These are phyloP conservation scores for Patella ulyssiponensis DNA, from an alignment of 2,888 invertebrate genomes.

Conservation along the genomic window DNA sequence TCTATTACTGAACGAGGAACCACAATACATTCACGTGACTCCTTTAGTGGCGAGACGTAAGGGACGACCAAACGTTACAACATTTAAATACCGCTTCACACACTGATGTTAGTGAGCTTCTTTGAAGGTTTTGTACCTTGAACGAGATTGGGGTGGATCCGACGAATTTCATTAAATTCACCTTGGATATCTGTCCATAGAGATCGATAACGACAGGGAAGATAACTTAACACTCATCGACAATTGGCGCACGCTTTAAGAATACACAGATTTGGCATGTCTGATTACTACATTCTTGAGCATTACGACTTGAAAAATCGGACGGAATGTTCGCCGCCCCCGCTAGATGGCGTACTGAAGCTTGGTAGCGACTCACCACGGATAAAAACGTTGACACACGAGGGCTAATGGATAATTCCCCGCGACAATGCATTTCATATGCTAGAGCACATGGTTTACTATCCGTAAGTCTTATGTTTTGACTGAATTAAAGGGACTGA, in stretches of 20 bases:
- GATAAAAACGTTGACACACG: slow-evolving; percentile 42
- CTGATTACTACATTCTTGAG: slow-evolving; percentile 33
- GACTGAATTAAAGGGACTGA: slow-evolving; percentile 39
- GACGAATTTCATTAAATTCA: slow-evolving; percentile 43
- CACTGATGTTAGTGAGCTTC: slow-evolving; percentile 43
- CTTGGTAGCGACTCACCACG: slow-evolving; percentile 34
- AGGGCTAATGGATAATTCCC: too few relatives aligned
- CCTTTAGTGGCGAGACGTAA: too few relatives aligned
- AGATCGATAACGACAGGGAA: slow-evolving; percentile 36
- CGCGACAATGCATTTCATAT: slow-evolving; percentile 39
- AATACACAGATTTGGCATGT: slow-evolving; percentile 44
- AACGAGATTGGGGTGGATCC: slow-evolving; percentile 39
- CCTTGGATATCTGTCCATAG: slow-evolving; percentile 41
- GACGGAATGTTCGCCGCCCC: slow-evolving; percentile 38
- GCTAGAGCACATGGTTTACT: slow-evolving; percentile 47
- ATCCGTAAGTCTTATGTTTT: slow-evolving; percentile 5
- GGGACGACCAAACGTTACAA: slow-evolving; percentile 35
- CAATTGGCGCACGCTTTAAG: slow-evolving; percentile 11
- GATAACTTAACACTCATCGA: slow-evolving; percentile 10
- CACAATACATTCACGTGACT: not conserved
- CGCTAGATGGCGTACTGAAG: slow-evolving; percentile 30
- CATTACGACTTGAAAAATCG: slow-evolving; percentile 42
- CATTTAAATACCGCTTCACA: slow-evolving; percentile 41
- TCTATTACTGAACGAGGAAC: slow-evolving; percentile 32
- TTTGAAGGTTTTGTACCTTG: slow-evolving; percentile 50